Base-by-base conservation (phyloP, 2,888 invertebrate species). In the Lottia gigantea region DNA sequence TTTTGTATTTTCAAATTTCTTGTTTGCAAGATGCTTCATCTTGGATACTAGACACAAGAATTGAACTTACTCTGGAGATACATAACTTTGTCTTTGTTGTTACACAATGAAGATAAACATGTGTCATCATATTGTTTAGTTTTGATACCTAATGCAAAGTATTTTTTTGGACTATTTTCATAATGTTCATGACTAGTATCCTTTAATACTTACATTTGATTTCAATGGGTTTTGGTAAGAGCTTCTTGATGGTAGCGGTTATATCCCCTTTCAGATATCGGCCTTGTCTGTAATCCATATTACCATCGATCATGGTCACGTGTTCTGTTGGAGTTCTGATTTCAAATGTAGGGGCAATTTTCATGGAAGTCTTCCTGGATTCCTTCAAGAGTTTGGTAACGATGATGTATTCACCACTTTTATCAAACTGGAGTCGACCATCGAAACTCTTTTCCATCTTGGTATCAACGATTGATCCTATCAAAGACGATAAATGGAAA, bases 391-490 rank as follows among this genome's bases (percentile, higher is more conserved):
- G 55, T 47, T 76, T 72, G 4, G 77, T 77, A 46, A 78, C 75
- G 16, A 75, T 66, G 8, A 64, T 63, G 71, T 83, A 83, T n/a
- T 74, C 74, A 25, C 75, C 75, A 40, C 74, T 74, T 64, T 75
- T 71, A 16, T 77, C 70, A 55, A 68, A 67, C 45, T 71, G 78
- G 31, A 81, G 64, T 25, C 73, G 77, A 6, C 70, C 74, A 16
- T 72, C 71, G 1, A 74, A 64, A 31, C 82, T 80, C 70, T 78
- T 71, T 66, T 74, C 71, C 4, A 66, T 72, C 49, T 76, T 69
- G 11, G 77, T 78, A 75, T 82, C 80, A 45, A 76, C 71, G 25
- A 79, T 66, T 16, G 78, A 69, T 40, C 73, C 83, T 83, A 72
- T 7, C 75, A 73, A 14, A 31, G n/a, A 64, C n/a, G 4, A n/a